These are phyloP conservation scores for Ophioninae sp. DNA, from an alignment of 2,888 invertebrate genomes.

Conservation along the genomic window DNA sequence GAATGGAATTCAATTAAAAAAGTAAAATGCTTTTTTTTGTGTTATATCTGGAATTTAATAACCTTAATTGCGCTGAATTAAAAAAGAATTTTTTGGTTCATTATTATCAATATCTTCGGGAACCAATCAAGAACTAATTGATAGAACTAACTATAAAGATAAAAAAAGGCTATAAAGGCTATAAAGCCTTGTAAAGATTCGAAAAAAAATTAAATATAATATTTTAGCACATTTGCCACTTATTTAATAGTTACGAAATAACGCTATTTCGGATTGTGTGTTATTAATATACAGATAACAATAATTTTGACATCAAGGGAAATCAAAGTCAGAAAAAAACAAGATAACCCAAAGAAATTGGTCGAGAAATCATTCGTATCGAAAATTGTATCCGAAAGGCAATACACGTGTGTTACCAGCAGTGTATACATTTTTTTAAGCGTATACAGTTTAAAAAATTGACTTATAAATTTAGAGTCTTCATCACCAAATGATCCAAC, in stretches of 20 bases:
- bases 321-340: background rate
- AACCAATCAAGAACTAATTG: background rate
- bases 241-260: background rate
- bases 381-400: conserved; percentile 40
- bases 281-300: background rate
- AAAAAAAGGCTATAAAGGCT: no score
- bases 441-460: background rate
- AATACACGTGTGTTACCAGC: conserved; percentile 5
- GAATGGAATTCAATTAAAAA: background rate
- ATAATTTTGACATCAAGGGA: background rate
- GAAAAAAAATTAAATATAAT: no score
- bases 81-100: background rate
- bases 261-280: background rate
- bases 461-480: background rate
- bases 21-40: background rate
- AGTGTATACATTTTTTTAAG: background rate
- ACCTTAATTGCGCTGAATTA: background rate
- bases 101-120: background rate
- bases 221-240: no score
- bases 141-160: background rate
- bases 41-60: background rate
- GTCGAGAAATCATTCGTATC: conserved; percentile 25
- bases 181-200: no score
- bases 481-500: background rate
- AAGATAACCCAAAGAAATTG: background rate